Percentiles rank a stretch among this genome's conserved stretches.
These are phyloP conservation scores for Pleuronectes platessa DNA, from an alignment of 2,113 vertebrate genomes.

Conservation along the genomic window DNA sequence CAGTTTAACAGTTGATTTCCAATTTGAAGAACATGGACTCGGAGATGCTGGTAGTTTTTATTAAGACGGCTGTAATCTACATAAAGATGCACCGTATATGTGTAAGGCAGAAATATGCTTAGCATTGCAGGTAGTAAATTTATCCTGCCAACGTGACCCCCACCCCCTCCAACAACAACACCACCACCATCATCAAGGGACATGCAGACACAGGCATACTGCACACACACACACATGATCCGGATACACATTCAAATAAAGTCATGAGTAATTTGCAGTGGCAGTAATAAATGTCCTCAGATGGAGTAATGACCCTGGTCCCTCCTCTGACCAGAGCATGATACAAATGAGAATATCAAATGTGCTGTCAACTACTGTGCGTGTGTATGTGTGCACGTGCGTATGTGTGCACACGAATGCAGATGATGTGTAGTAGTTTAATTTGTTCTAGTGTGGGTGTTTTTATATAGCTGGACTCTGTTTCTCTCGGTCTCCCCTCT, in stretches of 20 bases:
- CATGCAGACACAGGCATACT: slow-evolving; percentile 20
- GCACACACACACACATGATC: slow-evolving; percentile 33
- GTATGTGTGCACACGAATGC: background rate
- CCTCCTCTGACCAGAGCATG: slow-evolving; percentile 65
- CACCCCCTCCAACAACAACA: background rate
- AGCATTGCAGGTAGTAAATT: slow-evolving; percentile 68
- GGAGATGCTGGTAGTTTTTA: slow-evolving; percentile 47
- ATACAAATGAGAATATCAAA: slow-evolving; percentile 71
- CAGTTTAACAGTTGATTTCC: background rate
- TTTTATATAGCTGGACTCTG: slow-evolving; percentile 42
- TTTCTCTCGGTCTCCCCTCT: slow-evolving; percentile 20
- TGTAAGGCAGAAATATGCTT: slow-evolving; percentile 58
- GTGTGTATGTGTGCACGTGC: background rate
- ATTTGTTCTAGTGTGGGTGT: slow-evolving; percentile 53
- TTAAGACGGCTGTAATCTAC: slow-evolving; percentile 50
- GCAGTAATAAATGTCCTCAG: slow-evolving; percentile 75
- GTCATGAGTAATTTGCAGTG: slow-evolving; percentile 76
- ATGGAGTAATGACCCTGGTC: slow-evolving; percentile 74
- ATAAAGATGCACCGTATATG: slow-evolving; percentile 51
- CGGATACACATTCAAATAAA: slow-evolving; percentile 76
- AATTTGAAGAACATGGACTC: slow-evolving; percentile 28
- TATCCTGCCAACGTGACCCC: slow-evolving; percentile 10
- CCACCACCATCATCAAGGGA: slow-evolving; percentile 3
- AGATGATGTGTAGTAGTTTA: slow-evolving; percentile 8
- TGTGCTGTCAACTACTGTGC: slow-evolving; percentile 30